Base-by-base conservation (phyloP, 2,113 vertebrate genomes). In the Platanista minor region DNA sequence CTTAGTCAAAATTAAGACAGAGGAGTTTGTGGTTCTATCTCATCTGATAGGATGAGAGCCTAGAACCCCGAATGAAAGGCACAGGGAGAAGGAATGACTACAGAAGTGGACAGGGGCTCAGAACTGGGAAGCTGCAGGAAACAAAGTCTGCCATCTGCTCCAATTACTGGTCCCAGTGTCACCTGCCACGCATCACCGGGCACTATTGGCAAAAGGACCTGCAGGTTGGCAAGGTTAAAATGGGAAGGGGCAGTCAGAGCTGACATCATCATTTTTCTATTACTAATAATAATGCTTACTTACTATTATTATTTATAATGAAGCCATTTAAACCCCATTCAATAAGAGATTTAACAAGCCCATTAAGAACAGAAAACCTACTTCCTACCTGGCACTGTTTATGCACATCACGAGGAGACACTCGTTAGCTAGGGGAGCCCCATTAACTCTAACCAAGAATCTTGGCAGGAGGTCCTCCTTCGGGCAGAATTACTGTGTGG, bases 321-420 rank as follows among this genome's bases (percentile, higher is more conserved):
- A 92, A 93, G 74, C 69, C 93, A 95, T 92, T 93, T 95, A 95
- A 91, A 94, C n/a, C 33, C 62, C 64, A 96, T 39, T 97, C 78
- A 77, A 29, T 95, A 94, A 92, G 88, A 96, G 74, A 46, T 91
- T 98, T 98, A 91, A 96, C 91, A 97, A 95, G 80, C 54, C 95
- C 87, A 94, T 97, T 97, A 98, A 74, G 87, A 97, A 95, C 12
- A 97, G 75, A 93, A 97, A 97, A 93, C 41, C 93, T 67, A 91
- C 91, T 96, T 98, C 92, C 96, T 96, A 69, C 96, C 87, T 95
- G 84, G 80, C 92, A 90, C 64, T 92, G 84, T 95, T 97, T 93
- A 91, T 7, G 46, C n/a, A 87, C 96, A 87, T 97, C 91, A 81
- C 96, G 49, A 97, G 90, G 84, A 98, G 93, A 97, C 67, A 59